Evolutionary conservation across 2,888 invertebrate genomes (phyloP), one percentile per base, ranked within the genome.

Genomic region (Synanthedon andrenaeformis): DNA sequence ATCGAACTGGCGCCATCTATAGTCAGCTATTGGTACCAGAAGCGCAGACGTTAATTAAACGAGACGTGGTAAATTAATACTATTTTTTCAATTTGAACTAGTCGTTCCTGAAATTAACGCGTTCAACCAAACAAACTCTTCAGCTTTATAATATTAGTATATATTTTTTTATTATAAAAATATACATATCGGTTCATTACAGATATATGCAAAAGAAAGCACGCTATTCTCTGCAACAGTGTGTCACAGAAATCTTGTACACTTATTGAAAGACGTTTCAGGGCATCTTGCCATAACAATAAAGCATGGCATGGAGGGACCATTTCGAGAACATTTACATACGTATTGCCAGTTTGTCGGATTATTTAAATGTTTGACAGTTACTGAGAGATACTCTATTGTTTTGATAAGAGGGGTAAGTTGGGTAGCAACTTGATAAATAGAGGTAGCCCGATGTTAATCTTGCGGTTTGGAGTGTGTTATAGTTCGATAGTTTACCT

Each of bases 271-370:
- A 70, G 73, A 69, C 74, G 69, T 76, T 74, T 76, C 67, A 74
- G 77, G 76, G 74, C 78, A 71, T 77, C 76, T 74, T 72, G 75
- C 77, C 74, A 82, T 82, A 82, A 86, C 85, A 85, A 84, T 86
- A 85, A 84, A 82, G 73, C 65, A 70, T 59, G 61, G 67, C 66
- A 55, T 53, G 57, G 58, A 60, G 65, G 72, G 71, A 67, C 69
- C 66, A 64, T 69, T 62, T 64, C 56, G 57, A 65, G 63, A 59
- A 62, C 73, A 85, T 86, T 85, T 76, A 74, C 82, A 85, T 85
- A 80, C 70, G 74, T 72, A 82, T 79, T 73, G 72, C 72, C 62
- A 57, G 52, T 55, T 60, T 50, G 59, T 57, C 63, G 68, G 70
- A 69, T 66, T 71, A 68, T 74, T 72, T 68, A 75, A 82, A 77